Evolutionary conservation across 1,140 invertebrate genomes (phyloP).

Genomic region (Halesus radiatus): DNA sequence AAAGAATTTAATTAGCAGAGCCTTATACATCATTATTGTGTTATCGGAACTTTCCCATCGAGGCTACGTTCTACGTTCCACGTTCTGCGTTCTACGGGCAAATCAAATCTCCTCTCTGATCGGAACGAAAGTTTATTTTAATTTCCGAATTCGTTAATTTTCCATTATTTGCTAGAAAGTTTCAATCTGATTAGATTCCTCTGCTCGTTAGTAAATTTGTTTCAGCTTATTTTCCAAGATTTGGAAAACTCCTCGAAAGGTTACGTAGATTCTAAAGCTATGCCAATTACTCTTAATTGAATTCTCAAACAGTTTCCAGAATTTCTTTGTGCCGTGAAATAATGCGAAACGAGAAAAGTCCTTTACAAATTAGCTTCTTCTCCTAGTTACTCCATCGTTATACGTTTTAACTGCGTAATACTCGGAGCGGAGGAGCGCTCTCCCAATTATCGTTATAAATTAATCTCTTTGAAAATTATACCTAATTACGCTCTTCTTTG

Average conservation of each 20-base stretch:
- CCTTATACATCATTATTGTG: too few relatives aligned
- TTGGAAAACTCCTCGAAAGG: conserved; percentile 28
- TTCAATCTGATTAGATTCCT: conserved; percentile 32
- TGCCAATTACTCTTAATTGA: conserved; percentile 41
- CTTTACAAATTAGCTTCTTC: conserved; percentile 37
- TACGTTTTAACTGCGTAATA: conserved; percentile 31
- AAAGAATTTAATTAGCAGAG: too few relatives aligned
- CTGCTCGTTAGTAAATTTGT: conserved; percentile 38
- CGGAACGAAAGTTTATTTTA: neutral
- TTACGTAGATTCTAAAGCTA: conserved; percentile 16
- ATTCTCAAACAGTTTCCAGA: conserved; percentile 32
- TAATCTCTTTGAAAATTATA: conserved; percentile 49
- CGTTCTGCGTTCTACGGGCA: too few relatives aligned
- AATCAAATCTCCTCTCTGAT: too few relatives aligned
- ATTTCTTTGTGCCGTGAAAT: conserved; percentile 41
- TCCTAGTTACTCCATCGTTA: conserved; percentile 5
- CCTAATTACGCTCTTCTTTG: conserved; percentile 48
- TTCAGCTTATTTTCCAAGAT: conserved; percentile 23
- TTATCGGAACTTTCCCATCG: too few relatives aligned
- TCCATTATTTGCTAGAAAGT: neutral
- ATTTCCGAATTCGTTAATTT: conserved; percentile 19
- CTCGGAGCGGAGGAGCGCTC: conserved; percentile 24
- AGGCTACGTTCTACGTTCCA: too few relatives aligned
- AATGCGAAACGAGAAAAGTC: conserved; percentile 34
- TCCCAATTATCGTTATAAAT: conserved; percentile 48